These are phyloP conservation scores for Drosophila tropicalis DNA, from an alignment of 1,140 invertebrate species.

Conservation along the genomic window DNA sequence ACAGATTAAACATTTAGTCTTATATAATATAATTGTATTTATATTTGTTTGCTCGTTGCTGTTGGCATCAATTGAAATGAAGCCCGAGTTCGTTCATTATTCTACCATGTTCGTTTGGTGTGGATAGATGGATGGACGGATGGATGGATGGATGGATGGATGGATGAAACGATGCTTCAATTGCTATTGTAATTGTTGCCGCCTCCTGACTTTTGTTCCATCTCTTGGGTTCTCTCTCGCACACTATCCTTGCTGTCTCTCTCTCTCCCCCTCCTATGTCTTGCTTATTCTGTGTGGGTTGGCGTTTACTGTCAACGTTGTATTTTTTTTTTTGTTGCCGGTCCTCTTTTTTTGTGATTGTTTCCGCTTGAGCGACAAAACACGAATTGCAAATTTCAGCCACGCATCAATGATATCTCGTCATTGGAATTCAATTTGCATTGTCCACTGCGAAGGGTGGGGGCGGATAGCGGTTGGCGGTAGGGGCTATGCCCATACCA, in stretches of 20 bases:
- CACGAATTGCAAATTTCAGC: conserved; percentile 78
- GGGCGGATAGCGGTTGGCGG: conserved; percentile 6
- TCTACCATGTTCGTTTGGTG: background rate
- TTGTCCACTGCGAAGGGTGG: conserved; percentile 50
- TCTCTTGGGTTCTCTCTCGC: background rate
- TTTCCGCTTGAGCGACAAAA: conserved; percentile 69
- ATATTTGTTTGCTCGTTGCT: conserved; percentile 9
- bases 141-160: conserved; percentile 1
- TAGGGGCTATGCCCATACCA: conserved; percentile 4
- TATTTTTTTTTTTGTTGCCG: conserved; percentile 24
- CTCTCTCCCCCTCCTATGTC: too few species aligned
- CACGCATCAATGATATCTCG: conserved; percentile 77
- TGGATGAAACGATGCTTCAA: conserved; percentile 1
- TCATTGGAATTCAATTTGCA: conserved; percentile 80
- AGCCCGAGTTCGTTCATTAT: conserved; percentile 4
- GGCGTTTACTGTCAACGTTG: conserved; percentile 27
- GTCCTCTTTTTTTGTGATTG: conserved; percentile 52
- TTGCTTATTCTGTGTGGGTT: conserved; percentile 6
- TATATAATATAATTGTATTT: background rate
- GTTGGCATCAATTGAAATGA: conserved; percentile 7
- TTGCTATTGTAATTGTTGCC: conserved; percentile 37
- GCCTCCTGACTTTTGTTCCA: conserved; percentile 16
- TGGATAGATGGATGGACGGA: background rate
- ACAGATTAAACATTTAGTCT: conserved; percentile 1
- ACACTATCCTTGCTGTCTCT: background rate